Conservation (phyloP, 2,113 vertebrate genomes). For the Hypomesus transpacificus region DNA sequence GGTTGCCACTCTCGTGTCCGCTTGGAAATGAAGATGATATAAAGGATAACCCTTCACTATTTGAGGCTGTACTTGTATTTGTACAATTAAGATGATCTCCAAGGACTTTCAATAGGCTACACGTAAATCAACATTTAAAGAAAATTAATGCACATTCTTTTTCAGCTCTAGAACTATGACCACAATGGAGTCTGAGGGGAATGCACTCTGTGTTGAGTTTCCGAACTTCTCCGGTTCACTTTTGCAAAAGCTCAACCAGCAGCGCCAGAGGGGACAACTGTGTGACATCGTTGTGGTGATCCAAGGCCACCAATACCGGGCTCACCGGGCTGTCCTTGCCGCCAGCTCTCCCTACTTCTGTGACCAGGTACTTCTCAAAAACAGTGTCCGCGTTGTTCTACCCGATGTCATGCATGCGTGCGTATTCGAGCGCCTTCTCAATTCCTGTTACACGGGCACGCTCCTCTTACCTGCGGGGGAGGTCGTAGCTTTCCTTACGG, state of each 20-base stretch:
- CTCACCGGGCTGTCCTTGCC: constrained; percentile 84
- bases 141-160: constrained; percentile 3
- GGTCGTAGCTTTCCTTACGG: constrained; percentile 84
- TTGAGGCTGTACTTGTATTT: too few species aligned
- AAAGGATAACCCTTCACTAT: too few species aligned
- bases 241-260: constrained; percentile 85
- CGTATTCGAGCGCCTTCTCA: constrained; percentile 84
- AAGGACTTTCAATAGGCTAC: too few species aligned
- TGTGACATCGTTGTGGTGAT: constrained; percentile 85
- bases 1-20: too few species aligned
- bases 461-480: constrained; percentile 79
- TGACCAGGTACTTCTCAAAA: constrained; percentile 86
- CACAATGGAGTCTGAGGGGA: constrained; percentile 82
- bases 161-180: constrained; percentile 63
- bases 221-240: constrained; percentile 85
- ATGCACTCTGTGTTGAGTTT: constrained; percentile 84
- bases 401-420: constrained; percentile 86
- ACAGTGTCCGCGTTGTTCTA: constrained; percentile 80
- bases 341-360: constrained; percentile 88
- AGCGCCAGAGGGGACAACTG: constrained; percentile 82
- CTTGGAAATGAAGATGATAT: too few species aligned
- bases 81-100: too few species aligned
- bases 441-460: constrained; percentile 81
- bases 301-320: constrained; percentile 83
- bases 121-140: too few species aligned